Conservation (phyloP, 2,113 vertebrate species). For the Scartelaos histophorus region DNA sequence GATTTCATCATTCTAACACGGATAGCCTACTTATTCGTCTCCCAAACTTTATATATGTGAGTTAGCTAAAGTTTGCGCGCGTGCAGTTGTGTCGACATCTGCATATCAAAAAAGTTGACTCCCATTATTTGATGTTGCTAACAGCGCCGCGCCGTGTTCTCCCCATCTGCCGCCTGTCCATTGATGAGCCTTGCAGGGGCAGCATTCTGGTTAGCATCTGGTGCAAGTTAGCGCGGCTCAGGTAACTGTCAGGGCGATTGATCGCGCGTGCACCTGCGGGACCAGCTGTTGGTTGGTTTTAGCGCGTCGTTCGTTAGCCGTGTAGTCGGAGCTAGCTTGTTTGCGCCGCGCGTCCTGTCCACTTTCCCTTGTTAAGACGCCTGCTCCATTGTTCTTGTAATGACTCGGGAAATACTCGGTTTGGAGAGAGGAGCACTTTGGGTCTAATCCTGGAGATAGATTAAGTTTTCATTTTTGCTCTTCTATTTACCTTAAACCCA, state of each 20-base stretch:
- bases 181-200: conserved; percentile 81
- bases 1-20: not conserved
- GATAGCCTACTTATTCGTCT: not conserved
- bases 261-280: conserved; percentile 80
- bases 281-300: conserved; percentile 75
- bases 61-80: conserved; percentile 70
- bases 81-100: conserved; percentile 68
- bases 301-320: conserved; percentile 69
- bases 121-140: conserved; percentile 71
- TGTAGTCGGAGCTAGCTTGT: conserved; percentile 57
- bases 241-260: conserved; percentile 81
- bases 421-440: not conserved
- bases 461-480: not conserved
- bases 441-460: not conserved
- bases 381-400: conserved; percentile 47
- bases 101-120: conserved; percentile 71
- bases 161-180: conserved; percentile 82
- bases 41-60: conserved; percentile 1
- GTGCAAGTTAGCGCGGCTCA: conserved; percentile 78
- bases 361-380: conserved; percentile 56
- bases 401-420: conserved; percentile 39
- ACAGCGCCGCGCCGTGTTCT: conserved; percentile 70
- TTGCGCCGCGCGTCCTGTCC: conserved; percentile 57
- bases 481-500: not conserved
- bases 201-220: conserved; percentile 83